Evolutionary conservation across 2,113 vertebrate species (phyloP).

Genomic region (Callocephalon fimbriatum): DNA sequence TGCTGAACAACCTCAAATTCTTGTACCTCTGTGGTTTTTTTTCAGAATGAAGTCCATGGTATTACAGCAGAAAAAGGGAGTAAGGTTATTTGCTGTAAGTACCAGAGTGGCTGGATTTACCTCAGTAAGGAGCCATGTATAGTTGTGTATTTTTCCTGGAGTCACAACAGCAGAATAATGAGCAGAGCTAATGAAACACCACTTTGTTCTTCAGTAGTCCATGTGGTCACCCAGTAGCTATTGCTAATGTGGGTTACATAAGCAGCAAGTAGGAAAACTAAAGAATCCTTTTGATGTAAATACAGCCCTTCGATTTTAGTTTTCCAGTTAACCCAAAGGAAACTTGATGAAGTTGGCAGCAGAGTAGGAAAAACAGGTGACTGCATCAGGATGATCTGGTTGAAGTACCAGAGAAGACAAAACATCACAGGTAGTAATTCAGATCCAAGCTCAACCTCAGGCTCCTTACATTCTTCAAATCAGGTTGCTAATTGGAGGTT

Average conservation of each 20-base stretch:
- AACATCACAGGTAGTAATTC: neutral
- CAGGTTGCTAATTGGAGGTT: neutral
- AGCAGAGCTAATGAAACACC: neutral
- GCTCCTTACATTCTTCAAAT: neutral
- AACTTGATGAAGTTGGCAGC: neutral
- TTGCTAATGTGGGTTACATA: neutral
- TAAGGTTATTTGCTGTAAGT: neutral
- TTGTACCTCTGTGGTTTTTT: accelerated
- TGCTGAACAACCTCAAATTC: neutral
- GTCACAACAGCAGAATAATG: neutral
- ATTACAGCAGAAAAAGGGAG: neutral
- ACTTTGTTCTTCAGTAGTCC: neutral
- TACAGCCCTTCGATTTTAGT: neutral
- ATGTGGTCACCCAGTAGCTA: neutral
- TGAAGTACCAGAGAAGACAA: neutral
- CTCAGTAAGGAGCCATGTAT: neutral
- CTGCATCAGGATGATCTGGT: neutral
- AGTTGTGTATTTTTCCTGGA: neutral
- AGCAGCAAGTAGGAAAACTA: neutral
- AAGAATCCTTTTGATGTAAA: neutral
- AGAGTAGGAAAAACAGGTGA: neutral
- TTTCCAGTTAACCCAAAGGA: neutral
- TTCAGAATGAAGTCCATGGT: neutral
- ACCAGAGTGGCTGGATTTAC: neutral
- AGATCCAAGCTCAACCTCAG: neutral